Percentiles rank a stretch among this genome's conserved stretches.
Conservation (phyloP, 2,797 vertebrate species). For the Pyrocephalus nanus region DNA sequence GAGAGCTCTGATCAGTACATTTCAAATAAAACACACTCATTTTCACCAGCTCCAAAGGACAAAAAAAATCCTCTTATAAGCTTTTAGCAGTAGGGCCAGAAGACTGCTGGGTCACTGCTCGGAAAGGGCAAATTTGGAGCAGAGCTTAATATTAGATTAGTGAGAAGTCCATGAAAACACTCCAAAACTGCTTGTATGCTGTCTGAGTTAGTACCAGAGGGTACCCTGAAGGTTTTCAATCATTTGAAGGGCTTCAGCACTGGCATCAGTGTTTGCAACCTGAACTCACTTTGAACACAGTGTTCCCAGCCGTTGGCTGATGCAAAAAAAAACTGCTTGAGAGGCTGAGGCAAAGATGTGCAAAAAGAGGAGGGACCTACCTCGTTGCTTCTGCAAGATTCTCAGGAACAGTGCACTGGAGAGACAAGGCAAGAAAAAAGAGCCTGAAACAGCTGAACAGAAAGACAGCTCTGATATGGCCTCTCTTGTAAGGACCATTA, state of each 20-base stretch:
- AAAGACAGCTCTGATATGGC: not conserved
- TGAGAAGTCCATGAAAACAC: constrained; percentile 33
- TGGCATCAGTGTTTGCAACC: not conserved
- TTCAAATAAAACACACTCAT: not conserved
- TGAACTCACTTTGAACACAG: constrained; percentile 13
- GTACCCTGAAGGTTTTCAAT: constrained; percentile 31
- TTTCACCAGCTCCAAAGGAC: not conserved
- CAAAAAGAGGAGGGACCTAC: not conserved
- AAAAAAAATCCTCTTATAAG: not conserved
- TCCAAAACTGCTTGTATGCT: not conserved
- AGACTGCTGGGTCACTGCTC: not conserved
- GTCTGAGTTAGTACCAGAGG: not conserved
- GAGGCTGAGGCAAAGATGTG: not conserved
- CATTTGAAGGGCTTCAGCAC: not conserved
- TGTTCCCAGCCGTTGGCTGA: not conserved
- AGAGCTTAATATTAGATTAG: constrained; percentile 11
- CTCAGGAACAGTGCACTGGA: not conserved
- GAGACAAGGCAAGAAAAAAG: not conserved
- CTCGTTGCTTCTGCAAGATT: not conserved
- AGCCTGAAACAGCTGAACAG: not conserved
- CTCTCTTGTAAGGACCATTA: not conserved
- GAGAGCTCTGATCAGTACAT: not conserved
- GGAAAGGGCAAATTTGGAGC: constrained; percentile 29
- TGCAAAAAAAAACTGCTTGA: not conserved
- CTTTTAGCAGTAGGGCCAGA: not conserved